Base-by-base conservation (phyloP, 2,888 invertebrate genomes). In the Thyatira batis region DNA sequence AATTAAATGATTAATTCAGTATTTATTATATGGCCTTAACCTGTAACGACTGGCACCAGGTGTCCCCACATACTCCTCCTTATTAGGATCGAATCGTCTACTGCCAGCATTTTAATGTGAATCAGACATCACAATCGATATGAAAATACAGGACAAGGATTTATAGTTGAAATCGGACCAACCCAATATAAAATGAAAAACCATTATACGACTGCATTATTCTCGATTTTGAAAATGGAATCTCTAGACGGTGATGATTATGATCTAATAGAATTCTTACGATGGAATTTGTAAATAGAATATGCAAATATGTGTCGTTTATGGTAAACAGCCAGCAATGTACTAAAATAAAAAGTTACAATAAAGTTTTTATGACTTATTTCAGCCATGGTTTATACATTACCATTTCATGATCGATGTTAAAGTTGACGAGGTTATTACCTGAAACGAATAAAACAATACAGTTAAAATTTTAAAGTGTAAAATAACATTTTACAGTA, bases 11-110 rank as follows among this genome's bases (percentile, higher is more conserved):
- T 27, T 17, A 25, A 27, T 27, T 17, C 13, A 20, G 20, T 3
- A 44, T 6, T 48, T 13, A 17, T 17, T 56, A 53, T 53, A 53
- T 64, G 78, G 69, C 85, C 84, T 84, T 81, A 75, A 83, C 84
- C 83, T 71, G 69, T 69, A 65, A 73, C 66, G 69, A 70, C 72
- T 53, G 65, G 60, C 65, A 67, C 57, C 58, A 58, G 53, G 56
- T 69, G 82, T 78, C 78, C 78, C 76, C 73, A 71, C 60, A 58
- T 58, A 57, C 63, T 65, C 39, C 1, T 69, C 80, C 80, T 70
- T 80, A 80, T 74, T 72, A 71, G 78, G 80, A 51, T 55, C 53
- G 61, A 55, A 54, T 53, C 65, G 66, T 69, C 60, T 63, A 61
- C 52, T 39, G 17, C 39, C 17, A 64, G 78, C 68, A 78, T 81